phyloP scores from a whole-genome alignment of 2,113 vertebrate genomes.

The Apodemus sylvaticus region DNA sequence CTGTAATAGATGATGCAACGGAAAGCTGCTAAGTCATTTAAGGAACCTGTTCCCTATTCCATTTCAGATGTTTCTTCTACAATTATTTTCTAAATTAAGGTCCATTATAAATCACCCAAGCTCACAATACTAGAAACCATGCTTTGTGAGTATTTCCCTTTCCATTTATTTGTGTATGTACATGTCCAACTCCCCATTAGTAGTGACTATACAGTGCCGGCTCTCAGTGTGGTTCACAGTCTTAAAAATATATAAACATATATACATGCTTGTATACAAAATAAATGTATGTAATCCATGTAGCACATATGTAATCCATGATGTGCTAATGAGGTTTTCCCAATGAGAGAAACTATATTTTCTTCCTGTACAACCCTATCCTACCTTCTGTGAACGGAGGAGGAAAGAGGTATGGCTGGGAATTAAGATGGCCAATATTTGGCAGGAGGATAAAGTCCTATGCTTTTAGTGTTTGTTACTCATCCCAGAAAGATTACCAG shows the following conservation, averaged over 20 bases:
- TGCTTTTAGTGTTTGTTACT: constrained; percentile 35
- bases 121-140: neutral
- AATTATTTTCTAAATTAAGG: neutral
- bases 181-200: neutral
- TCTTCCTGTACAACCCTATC: neutral
- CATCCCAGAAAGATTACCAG: constrained; percentile 6
- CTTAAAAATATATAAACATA: neutral
- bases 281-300: neutral
- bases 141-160: neutral
- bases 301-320: neutral
- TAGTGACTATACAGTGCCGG: neutral
- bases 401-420: constrained; percentile 22
- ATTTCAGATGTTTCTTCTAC: constrained; percentile 37
- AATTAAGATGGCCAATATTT: constrained; percentile 23
- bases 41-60: constrained; percentile 47
- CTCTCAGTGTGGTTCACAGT: neutral
- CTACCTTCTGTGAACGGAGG: neutral
- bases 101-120: neutral
- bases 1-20: constrained; percentile 54
- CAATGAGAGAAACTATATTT: neutral
- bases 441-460: constrained; percentile 13
- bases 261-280: neutral
- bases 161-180: neutral
- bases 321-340: neutral
- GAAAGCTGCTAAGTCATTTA: constrained; percentile 68